Base-by-base conservation (phyloP, 2,113 vertebrate species). In the Onychostoma macrolepis region DNA sequence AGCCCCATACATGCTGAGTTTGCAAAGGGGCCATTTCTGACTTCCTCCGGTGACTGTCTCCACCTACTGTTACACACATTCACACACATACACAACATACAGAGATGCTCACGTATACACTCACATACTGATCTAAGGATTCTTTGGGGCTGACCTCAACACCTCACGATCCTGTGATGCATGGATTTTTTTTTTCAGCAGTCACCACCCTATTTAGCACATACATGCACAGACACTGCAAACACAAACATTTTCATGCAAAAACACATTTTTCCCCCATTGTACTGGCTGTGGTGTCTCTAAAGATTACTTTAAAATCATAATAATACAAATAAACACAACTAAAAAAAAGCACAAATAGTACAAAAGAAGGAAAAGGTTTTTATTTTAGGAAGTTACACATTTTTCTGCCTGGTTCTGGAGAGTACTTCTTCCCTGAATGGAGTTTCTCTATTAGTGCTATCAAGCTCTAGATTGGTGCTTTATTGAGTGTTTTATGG, bases 101-200 rank as follows among this genome's bases (percentile, higher is more conserved):
- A 71, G 41, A 67, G 43, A 65, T 45, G 17, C 4, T 53, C 38
- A 19, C 6, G 2, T 85, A 36, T 12, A 56, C 21, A 33, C 82
- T 72, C 30, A 30, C 19, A 24, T 17, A 41, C 26, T 21, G 24
- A 79, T 56, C 28, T 12, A 63, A 2, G 24, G 9, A 50, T 13
- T 56, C 85, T 75, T 85, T 93, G 92, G 87, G 92, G 87, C 83
- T 95, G 91, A 93, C 85, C 91, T 88, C 89, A 81, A 90, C 83
- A 89, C 94, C 94, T 95, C 94, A 96, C 94, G 92, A 41, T 90
- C 93, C 91, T 95, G 94, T 92, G 95, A 95, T 95, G 94, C 95
- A 92, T 96, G 93, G 95, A 96, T 96, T 96, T 95, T 95, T 95
- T 95, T 93, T 95, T 93, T 94, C 93, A 90, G 80, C 86, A 87